Conservation (phyloP, 2,888 invertebrate species). For the Euphydryas editha region DNA sequence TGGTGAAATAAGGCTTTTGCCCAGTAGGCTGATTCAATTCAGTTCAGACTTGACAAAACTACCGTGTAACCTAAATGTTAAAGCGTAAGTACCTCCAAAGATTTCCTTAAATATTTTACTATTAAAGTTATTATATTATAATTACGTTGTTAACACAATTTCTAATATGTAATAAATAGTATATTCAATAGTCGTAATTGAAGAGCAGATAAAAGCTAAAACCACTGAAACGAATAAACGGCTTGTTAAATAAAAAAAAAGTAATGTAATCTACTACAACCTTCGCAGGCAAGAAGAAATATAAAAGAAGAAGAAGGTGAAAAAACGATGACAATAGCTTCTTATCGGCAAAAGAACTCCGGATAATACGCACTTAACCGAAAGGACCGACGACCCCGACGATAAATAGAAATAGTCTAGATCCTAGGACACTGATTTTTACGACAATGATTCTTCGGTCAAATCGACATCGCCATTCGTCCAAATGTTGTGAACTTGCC, state of each 20-base stretch:
- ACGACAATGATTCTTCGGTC: background rate
- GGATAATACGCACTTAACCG: constrained; percentile 24
- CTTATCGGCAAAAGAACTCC: constrained; percentile 10
- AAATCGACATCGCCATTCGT: too few species aligned
- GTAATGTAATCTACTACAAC: background rate
- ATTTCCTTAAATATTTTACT: too few species aligned
- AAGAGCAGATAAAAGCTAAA: background rate
- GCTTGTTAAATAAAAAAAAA: background rate
- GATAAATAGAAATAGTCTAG: constrained; percentile 22
- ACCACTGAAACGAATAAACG: background rate
- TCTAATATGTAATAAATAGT: too few species aligned
- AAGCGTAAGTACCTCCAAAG: too few species aligned
- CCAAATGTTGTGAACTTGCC: too few species aligned
- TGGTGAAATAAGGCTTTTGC: too few species aligned
- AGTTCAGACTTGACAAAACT: too few species aligned
- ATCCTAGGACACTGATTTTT: constrained; percentile 4
- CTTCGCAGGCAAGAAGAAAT: too few species aligned
- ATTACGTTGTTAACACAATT: too few species aligned
- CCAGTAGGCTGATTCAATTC: too few species aligned
- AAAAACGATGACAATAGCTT: constrained; percentile 2
- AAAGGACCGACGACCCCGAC: constrained; percentile 12
- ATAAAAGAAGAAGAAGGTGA: background rate
- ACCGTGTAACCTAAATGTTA: too few species aligned
- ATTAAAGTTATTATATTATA: too few species aligned
- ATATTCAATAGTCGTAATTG: background rate